Percentiles rank a stretch among this genome's conserved stretches.
These are phyloP conservation scores for Myrmecobius fasciatus DNA, from an alignment of 2,113 vertebrate species.

Conservation along the genomic window DNA sequence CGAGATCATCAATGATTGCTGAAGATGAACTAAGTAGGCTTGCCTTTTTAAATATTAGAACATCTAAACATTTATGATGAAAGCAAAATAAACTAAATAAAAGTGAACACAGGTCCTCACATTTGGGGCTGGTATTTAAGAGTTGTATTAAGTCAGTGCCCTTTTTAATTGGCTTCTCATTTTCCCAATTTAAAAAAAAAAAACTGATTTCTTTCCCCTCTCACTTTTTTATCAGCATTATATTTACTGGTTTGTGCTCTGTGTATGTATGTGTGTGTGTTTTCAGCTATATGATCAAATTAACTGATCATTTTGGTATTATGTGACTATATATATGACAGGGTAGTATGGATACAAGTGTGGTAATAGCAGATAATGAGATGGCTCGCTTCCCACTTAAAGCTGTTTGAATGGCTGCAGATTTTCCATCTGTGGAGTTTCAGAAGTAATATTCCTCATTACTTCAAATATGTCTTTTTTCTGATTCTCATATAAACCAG, in stretches of 20 bases:
- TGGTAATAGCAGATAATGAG: neutral
- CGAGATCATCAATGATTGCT: neutral
- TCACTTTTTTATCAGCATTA: neutral
- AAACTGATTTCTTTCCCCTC: neutral
- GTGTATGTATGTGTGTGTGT: too few species aligned
- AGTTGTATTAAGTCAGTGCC: neutral
- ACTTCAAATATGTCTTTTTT: neutral
- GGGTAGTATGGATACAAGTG: neutral
- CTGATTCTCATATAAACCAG: neutral
- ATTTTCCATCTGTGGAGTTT: neutral
- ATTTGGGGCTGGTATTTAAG: neutral
- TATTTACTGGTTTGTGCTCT: neutral
- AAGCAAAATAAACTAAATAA: neutral
- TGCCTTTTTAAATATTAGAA: neutral
- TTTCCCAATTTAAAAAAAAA: neutral
- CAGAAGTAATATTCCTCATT: neutral
- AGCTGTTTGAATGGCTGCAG: neutral
- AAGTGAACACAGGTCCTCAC: conserved; percentile 7
- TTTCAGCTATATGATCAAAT: neutral
- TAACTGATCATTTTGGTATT: neutral
- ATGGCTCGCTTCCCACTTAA: neutral
- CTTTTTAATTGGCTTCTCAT: neutral
- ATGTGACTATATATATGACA: neutral
- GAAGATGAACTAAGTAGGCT: neutral
- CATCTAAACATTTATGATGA: neutral